Conservation (phyloP, 2,888 invertebrate genomes). For the Perizoma flavofasciatum region DNA sequence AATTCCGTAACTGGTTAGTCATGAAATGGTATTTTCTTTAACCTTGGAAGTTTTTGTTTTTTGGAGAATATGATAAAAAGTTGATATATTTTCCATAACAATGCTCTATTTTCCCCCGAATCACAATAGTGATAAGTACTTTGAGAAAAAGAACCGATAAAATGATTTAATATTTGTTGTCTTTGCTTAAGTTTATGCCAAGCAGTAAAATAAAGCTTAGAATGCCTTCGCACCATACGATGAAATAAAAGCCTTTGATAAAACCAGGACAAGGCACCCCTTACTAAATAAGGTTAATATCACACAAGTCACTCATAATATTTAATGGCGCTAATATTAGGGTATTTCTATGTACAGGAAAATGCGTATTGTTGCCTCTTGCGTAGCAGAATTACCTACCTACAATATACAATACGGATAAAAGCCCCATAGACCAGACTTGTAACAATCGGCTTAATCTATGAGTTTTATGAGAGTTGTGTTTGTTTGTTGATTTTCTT, state of each 20-base stretch:
- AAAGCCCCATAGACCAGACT: no score
- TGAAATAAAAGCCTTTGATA: constrained; percentile 5
- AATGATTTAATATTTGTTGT: background rate
- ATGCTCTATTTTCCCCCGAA: no score
- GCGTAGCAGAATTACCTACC: constrained; percentile 8
- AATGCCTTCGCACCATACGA: constrained; percentile 7
- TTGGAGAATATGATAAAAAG: background rate
- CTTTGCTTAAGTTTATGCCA: constrained; percentile 18
- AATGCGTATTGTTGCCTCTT: constrained; percentile 9
- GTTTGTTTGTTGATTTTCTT: no score
- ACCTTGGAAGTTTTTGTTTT: constrained; percentile 8
- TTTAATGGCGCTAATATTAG: constrained; percentile 16
- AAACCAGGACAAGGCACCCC: constrained; percentile 15
- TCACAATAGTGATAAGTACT: no score
- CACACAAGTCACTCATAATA: constrained; percentile 15
- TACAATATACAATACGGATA: no score
- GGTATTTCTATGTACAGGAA: constrained; percentile 5
- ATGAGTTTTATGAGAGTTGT: no score
- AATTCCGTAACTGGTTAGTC: constrained; percentile 28
- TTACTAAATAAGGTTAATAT: constrained; percentile 18
- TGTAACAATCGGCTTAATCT: no score
- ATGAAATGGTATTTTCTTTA: constrained; percentile 17
- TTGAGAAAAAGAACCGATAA: background rate
- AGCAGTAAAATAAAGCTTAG: constrained; percentile 2
- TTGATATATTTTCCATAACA: no score